Evolutionary conservation across 2,797 vertebrate species (phyloP).

Genomic region (Falco rusticolus): DNA sequence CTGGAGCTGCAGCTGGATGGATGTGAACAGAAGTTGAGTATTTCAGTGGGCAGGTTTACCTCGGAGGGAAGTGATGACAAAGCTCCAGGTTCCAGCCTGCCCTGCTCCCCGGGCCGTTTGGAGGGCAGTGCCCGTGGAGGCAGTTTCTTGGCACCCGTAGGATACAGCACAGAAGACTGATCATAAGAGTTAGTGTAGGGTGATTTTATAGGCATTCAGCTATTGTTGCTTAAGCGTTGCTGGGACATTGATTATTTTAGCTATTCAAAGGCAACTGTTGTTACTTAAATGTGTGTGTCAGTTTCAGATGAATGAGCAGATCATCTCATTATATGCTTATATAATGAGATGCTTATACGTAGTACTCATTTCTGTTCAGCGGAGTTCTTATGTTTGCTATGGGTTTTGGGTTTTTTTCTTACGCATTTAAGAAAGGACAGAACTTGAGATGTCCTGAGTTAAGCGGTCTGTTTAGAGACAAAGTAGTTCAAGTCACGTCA

Average conservation of each 20-base stretch:
- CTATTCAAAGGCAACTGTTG: neutral
- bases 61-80: neutral
- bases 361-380: neutral
- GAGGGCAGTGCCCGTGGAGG: neutral
- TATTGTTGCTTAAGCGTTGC: neutral
- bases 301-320: neutral
- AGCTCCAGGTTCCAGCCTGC: neutral
- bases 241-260: neutral
- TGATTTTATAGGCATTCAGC: neutral
- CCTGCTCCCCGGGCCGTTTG: neutral
- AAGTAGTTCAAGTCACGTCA: neutral
- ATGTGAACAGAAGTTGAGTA: neutral
- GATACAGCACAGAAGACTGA: neutral
- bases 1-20: neutral
- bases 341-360: neutral
- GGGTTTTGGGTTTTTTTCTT: neutral
- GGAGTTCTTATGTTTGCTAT: neutral
- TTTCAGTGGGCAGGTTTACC: neutral
- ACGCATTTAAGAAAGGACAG: rapidly evolving
- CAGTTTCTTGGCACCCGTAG: neutral
- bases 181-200: neutral
- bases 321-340: neutral
- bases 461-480: rapidly evolving
- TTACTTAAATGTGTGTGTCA: neutral
- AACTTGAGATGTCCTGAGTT: neutral